Evolutionary conservation across 1,140 invertebrate species (phyloP).

Genomic region (Drosophila rufa): DNA sequence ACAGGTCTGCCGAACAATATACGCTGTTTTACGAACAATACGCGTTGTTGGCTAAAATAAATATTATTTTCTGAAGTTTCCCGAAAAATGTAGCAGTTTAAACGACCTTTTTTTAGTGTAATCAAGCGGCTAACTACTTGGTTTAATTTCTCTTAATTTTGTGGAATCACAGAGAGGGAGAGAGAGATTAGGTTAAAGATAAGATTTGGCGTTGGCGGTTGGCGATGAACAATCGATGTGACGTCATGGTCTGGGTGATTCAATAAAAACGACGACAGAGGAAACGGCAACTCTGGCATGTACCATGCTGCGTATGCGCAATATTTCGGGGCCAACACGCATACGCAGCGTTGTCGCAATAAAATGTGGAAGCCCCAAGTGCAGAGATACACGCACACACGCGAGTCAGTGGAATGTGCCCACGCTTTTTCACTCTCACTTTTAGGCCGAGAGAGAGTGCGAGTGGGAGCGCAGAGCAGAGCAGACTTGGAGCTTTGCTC

Average conservation of each 20-base stretch:
- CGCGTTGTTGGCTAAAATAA: neutral
- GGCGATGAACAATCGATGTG: neutral
- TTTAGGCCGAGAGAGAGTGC: constrained; percentile 20
- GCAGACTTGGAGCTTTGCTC: constrained; percentile 3
- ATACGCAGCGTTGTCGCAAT: constrained; percentile 44
- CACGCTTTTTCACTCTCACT: constrained; percentile 45
- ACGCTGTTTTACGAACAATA: neutral
- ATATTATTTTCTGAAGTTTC: neutral
- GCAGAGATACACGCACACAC: constrained; percentile 17
- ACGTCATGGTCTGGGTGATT: constrained; percentile 1
- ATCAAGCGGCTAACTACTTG: too few relatives aligned
- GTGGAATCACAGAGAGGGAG: neutral
- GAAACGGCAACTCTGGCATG: constrained; percentile 8
- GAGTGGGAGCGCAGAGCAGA: constrained; percentile 24
- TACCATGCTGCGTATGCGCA: constrained; percentile 37
- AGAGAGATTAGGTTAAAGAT: too few relatives aligned
- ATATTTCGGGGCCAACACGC: constrained; percentile 41
- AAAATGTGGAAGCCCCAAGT: constrained; percentile 8
- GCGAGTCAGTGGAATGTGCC: constrained; percentile 29
- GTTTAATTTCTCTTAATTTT: neutral
- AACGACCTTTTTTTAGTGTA: too few relatives aligned
- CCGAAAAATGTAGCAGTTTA: too few relatives aligned
- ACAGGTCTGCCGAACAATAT: too few relatives aligned
- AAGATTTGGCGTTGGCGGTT: constrained; percentile 7
- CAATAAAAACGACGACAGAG: neutral